Evolutionary conservation across 2,888 invertebrate genomes (phyloP), one percentile per base, ranked within the genome.

Genomic region (Epinotia demarniana): DNA sequence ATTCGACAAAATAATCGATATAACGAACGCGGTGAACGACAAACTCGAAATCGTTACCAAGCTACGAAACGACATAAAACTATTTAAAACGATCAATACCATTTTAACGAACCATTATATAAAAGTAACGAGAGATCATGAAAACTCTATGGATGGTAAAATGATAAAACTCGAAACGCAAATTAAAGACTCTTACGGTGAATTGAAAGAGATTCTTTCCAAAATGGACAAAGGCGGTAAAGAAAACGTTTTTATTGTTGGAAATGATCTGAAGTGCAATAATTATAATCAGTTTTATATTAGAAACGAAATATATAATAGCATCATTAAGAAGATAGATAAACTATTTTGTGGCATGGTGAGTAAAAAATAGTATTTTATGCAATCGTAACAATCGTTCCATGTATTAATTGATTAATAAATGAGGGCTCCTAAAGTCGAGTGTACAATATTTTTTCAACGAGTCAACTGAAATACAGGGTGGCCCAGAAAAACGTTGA

Each of bases 91-190:
- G 0, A 90, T 94, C 2, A 94, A 94, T 74, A 93, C 94, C 0
- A 90, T 94, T 16, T 71, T 94, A n/a, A 92, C 93, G 0, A 93
- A 93, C 61, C 92, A 93, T 79, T 93, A 93, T 18, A 88, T 93
- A 60, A 93, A 92, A 83, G 86, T 90, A 64, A 94, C 92, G 0
- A 88, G 84, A 82, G 87, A 92, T 39, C 90, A 92, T 75, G 93
- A 93, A 77, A 88, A 85, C 53, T 86, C 82, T 33, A 89, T 92
- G 12, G 89, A 90, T 76, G 79, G 79, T 1, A 93, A 93, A 85
- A 89, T 93, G 19, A 80, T 92, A 0, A 89, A 89, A 77, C 76
- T 94, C 1, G 90, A 94, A 84, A 83, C 82, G 18, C 86, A 92
- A 85, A 89, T 93, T 13, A 85, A 86, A 77, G 78, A 86, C 72